Conservation (phyloP, 2,888 invertebrate genomes). For the Temnothorax ravouxi region DNA sequence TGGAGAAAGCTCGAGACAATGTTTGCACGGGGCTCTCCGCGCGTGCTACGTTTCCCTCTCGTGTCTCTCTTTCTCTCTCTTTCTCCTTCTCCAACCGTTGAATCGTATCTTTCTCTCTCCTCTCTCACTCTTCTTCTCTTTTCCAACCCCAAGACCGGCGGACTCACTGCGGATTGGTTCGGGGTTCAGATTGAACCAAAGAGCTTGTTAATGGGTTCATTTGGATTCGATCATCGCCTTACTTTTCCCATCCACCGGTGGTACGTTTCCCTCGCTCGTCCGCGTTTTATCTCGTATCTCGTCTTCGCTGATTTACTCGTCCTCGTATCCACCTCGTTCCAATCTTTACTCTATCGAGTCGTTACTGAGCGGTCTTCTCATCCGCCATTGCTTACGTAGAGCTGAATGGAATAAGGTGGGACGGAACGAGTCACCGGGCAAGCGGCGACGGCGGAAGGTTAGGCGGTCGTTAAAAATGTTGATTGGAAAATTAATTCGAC, state of each 20-base stretch:
- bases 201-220: constrained; percentile 85
- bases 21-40: constrained; percentile 80
- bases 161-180: constrained; percentile 72
- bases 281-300: constrained; percentile 43
- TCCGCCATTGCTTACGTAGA: constrained; percentile 34
- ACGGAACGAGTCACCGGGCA: neutral
- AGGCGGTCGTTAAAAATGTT: constrained; percentile 38
- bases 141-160: constrained; percentile 40
- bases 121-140: constrained; percentile 33
- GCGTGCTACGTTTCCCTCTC: constrained; percentile 41
- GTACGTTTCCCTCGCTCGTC: constrained; percentile 33
- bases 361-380: constrained; percentile 42
- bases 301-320: constrained; percentile 56
- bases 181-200: constrained; percentile 75
- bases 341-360: constrained; percentile 63
- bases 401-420: constrained; percentile 38
- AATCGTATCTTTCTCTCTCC: constrained; percentile 41
- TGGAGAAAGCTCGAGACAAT: constrained; percentile 85
- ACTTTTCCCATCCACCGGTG: constrained; percentile 74
- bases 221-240: constrained; percentile 84
- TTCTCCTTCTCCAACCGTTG: constrained; percentile 36
- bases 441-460: constrained; percentile 14
- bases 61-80: constrained; percentile 31
- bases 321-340: constrained; percentile 46
- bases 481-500: constrained; percentile 51